These are phyloP conservation scores for Poeciliopsis paucimaculata DNA, from an alignment of 2,797 vertebrate species.

Conservation along the genomic window DNA sequence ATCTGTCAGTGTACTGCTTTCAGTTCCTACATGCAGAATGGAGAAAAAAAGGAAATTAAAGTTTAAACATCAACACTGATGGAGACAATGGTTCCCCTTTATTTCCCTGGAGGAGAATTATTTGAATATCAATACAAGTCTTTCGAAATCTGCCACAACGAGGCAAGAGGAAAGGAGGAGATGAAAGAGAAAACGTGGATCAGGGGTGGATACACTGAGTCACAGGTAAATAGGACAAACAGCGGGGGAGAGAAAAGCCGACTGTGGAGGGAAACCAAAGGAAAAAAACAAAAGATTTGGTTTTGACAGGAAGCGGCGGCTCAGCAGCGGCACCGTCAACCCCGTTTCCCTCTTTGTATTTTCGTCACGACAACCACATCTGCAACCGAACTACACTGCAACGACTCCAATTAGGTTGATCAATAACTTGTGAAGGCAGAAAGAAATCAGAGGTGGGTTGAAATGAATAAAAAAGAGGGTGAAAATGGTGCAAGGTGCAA, in stretches of 20 bases:
- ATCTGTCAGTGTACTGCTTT: slow-evolving; percentile 26
- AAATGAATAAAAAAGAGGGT: neutral
- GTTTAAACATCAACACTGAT: slow-evolving; percentile 45
- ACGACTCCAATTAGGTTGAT: slow-evolving; percentile 69
- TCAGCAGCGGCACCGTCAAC: slow-evolving; percentile 47
- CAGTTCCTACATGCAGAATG: slow-evolving; percentile 43
- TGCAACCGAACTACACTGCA: slow-evolving; percentile 67
- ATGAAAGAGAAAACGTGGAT: slow-evolving; percentile 16
- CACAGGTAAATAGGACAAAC: slow-evolving; percentile 53
- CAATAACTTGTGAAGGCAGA: slow-evolving; percentile 43
- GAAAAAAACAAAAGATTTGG: slow-evolving; percentile 18
- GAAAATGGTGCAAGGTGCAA: slow-evolving; percentile 1
- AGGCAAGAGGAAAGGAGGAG: slow-evolving; percentile 10
- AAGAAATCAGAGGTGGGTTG: neutral
- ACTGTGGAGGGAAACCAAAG: neutral
- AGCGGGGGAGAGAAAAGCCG: slow-evolving; percentile 17
- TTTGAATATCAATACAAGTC: slow-evolving; percentile 61
- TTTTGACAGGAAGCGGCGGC: slow-evolving; percentile 36
- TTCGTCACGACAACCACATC: slow-evolving; percentile 50
- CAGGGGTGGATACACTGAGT: slow-evolving; percentile 31
- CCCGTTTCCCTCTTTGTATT: slow-evolving; percentile 14
- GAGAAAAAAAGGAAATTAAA: slow-evolving; percentile 48
- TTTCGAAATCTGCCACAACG: slow-evolving; percentile 29
- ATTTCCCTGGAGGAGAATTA: slow-evolving; percentile 38
- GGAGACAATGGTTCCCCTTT: slow-evolving; percentile 43